A percentile compares a stretch with the other conserved stretches of the same genome.
Evolutionary conservation across 2,888 invertebrate genomes (phyloP).

Genomic region (Chalcosyrphus nemorum): DNA sequence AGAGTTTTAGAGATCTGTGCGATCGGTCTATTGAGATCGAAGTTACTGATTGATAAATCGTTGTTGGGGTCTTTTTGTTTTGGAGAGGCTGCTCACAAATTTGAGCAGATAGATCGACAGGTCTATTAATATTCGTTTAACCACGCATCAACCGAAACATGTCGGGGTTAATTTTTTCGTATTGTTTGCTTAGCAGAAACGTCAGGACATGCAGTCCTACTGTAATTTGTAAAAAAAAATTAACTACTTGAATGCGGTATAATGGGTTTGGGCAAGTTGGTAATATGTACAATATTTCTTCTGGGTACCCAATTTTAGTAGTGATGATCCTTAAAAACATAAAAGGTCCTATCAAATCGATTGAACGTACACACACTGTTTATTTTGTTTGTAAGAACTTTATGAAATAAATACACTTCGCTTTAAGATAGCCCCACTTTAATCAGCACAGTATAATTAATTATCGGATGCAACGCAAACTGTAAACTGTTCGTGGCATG

Average conservation of each 20-base stretch:
- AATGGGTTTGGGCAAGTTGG: no score
- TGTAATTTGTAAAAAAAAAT: conserved; percentile 55
- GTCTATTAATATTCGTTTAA: conserved; percentile 71
- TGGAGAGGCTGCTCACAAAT: conserved; percentile 34
- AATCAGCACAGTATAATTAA: no score
- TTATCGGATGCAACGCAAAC: no score
- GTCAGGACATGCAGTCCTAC: conserved; percentile 67
- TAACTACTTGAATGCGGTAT: conserved; percentile 8
- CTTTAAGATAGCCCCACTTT: no score
- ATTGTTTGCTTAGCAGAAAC: conserved; percentile 65
- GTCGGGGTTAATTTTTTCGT: conserved; percentile 46
- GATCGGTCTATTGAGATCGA: conserved; percentile 61
- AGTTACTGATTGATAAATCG: conserved; percentile 69
- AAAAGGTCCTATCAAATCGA: no score
- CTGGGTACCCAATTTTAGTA: no score
- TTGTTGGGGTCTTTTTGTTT: conserved; percentile 28
- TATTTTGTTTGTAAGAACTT: no score
- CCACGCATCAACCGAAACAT: conserved; percentile 52
- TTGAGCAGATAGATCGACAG: conserved; percentile 44
- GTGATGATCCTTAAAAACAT: no score
- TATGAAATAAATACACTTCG: no score
- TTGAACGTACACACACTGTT: no score
- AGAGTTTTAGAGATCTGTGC: conserved; percentile 21
- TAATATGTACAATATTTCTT: no score
- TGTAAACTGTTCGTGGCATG: no score